Base-by-base conservation (phyloP, 2,888 invertebrate species). In the Deilephila elpenor region DNA sequence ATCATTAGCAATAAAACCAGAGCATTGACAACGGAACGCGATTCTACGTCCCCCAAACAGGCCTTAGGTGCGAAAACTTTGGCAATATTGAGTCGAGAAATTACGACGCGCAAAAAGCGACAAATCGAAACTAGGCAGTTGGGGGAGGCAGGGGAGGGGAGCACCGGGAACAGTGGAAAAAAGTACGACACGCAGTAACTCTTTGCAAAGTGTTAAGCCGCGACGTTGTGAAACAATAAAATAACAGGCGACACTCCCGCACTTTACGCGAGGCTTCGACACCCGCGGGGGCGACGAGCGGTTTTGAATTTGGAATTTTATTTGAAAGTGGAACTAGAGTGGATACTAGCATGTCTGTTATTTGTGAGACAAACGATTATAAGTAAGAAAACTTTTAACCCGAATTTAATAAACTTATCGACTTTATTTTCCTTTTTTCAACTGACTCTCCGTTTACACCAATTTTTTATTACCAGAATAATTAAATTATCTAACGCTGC, bases 171-270 rank as follows among this genome's bases (percentile, higher is more conserved):
- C 19, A n/a, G 56, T 56, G 56, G 56, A 56, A 56, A 90, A 89
- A 90, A 86, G 82, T 81, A 79, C 78, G 85, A 82, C 84, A 84
- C 82, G 78, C 80, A 77, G 82, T 84, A 88, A 90, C 86, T 85
- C 82, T 83, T 87, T 87, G 86, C 89, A 88, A 82, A 86, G 88
- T 86, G 92, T 87, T 91, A 90, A 91, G 89, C 86, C 86, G 86
- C 81, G 78, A 83, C 83, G 83, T 80, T 77, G 84, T 79, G 82
- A 81, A 83, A 88, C 91, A 90, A 91, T 92, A 91, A 90, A 90
- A 88, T 84, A 86, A 81, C 84, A 78, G 70, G 84, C 83, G 88
- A 89, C 89, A 88, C 86, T 86, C 88, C 84, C 86, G 85, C 87
- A 88, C 89, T 89, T 87, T 83, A 75, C 59, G 77, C 73, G 64